A percentile compares a stretch with the other conserved stretches of the same genome.
Evolutionary conservation across 2,113 vertebrate genomes (phyloP).

Genomic region (Ancistrus triradiatus): DNA sequence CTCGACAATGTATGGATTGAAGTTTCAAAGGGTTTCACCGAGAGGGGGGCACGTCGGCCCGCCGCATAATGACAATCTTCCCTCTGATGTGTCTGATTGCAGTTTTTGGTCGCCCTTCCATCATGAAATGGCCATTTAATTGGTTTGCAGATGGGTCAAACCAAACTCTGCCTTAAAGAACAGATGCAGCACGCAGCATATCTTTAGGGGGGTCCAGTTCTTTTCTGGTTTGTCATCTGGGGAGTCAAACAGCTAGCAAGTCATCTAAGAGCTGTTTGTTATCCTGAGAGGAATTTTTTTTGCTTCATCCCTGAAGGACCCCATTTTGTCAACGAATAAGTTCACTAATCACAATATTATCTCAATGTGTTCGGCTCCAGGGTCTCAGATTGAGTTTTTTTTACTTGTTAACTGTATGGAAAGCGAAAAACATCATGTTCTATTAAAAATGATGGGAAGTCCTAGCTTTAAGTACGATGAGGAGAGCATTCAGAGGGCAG

Average conservation of each 20-base stretch:
- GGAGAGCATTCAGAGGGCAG: too few species aligned
- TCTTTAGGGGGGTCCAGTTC: too few species aligned
- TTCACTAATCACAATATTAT: too few species aligned
- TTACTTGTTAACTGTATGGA: too few species aligned
- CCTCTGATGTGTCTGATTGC: conserved; percentile 37
- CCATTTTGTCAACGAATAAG: too few species aligned
- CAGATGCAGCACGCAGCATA: conserved; percentile 29
- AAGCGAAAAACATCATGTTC: too few species aligned
- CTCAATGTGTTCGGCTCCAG: too few species aligned
- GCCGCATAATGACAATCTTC: conserved; percentile 15
- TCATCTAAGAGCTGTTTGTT: conserved; percentile 5
- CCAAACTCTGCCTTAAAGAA: conserved; percentile 19
- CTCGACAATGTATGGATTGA: conserved; percentile 32
- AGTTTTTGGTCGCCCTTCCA: conserved; percentile 6
- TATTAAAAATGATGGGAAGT: too few species aligned
- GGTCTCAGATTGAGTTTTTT: too few species aligned
- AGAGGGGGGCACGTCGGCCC: not conserved
- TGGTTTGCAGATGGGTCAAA: conserved; percentile 33
- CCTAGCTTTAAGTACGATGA: too few species aligned
- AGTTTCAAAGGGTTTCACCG: conserved; percentile 35
- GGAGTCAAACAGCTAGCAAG: conserved; percentile 12
- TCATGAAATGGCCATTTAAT: conserved; percentile 39
- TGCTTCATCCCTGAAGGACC: too few species aligned
- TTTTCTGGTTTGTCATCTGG: conserved; percentile 26
- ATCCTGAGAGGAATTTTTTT: conserved; percentile 2